Conservation (phyloP, 1,140 invertebrate genomes). For the Conus betulinus region DNA sequence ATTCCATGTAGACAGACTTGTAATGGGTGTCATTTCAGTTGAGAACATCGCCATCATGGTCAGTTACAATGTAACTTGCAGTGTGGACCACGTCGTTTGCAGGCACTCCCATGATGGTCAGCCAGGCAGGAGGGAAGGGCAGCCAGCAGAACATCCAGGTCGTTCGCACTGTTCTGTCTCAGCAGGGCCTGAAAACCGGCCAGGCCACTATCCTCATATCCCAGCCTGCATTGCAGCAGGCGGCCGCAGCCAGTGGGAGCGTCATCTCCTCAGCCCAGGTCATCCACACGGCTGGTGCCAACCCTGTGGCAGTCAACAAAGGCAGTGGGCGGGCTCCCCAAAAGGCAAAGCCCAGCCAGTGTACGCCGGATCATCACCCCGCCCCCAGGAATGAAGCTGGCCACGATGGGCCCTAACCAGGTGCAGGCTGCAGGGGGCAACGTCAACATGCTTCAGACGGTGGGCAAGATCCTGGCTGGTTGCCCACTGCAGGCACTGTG, state of each 20-base stretch:
- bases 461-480: conserved; percentile 55
- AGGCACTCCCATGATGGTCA: conserved; percentile 61
- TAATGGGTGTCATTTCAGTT: too few species aligned
- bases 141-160: conserved; percentile 67
- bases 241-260: conserved; percentile 39
- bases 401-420: conserved; percentile 47
- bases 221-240: conserved; percentile 62
- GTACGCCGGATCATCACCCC: conserved; percentile 73
- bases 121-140: conserved; percentile 62
- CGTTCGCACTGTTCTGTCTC: conserved; percentile 67
- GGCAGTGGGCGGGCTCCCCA: conserved; percentile 52
- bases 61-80: too few species aligned
- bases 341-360: conserved; percentile 70
- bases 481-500: background rate
- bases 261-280: conserved; percentile 60
- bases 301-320: conserved; percentile 43
- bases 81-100: background rate
- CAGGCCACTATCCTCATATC: conserved; percentile 71
- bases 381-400: conserved; percentile 64
- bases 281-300: conserved; percentile 40
- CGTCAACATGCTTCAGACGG: conserved; percentile 60
- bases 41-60: too few species aligned
- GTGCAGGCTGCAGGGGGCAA: conserved; percentile 34
- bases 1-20: too few species aligned
- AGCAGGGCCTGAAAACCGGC: conserved; percentile 63